Percentiles rank a stretch among this genome's conserved stretches.
These are phyloP conservation scores for Equus przewalskii DNA, from an alignment of 2,113 vertebrate genomes.

Conservation along the genomic window DNA sequence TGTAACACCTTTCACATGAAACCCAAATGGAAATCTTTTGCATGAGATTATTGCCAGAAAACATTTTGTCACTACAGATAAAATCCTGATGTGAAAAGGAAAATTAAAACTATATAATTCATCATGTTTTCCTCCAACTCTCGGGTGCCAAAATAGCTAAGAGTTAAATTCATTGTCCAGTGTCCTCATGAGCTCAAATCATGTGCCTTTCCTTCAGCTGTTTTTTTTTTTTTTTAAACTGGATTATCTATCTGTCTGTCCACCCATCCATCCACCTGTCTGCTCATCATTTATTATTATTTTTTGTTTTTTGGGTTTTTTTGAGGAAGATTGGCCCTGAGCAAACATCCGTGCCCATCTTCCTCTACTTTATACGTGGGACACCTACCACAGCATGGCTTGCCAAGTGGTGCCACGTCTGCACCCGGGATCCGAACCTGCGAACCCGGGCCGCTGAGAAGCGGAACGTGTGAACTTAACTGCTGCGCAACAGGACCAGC, in stretches of 20 bases:
- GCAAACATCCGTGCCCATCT: no score
- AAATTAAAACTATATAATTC: slow-evolving; percentile 46
- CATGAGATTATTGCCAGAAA: slow-evolving; percentile 48
- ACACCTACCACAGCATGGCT: no score
- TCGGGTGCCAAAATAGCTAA: not conserved
- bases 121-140: slow-evolving; percentile 37
- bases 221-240: not conserved
- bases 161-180: not conserved
- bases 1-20: slow-evolving; percentile 14
- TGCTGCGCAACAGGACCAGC: no score
- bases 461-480: no score
- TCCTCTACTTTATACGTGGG: no score
- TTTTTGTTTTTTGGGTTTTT: not conserved
- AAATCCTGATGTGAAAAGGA: slow-evolving; percentile 48
- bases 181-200: not conserved
- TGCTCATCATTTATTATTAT: no score
- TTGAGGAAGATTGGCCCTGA: no score
- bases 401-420: no score
- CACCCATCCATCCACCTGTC: not conserved
- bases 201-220: not conserved
- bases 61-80: slow-evolving; percentile 62
- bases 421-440: no score
- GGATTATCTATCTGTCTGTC: not conserved
- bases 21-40: not conserved
- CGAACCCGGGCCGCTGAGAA: no score